Evolutionary conservation across 2,113 vertebrate species (phyloP), one percentile per base, ranked within the genome.

Genomic region (Charina bottae): DNA sequence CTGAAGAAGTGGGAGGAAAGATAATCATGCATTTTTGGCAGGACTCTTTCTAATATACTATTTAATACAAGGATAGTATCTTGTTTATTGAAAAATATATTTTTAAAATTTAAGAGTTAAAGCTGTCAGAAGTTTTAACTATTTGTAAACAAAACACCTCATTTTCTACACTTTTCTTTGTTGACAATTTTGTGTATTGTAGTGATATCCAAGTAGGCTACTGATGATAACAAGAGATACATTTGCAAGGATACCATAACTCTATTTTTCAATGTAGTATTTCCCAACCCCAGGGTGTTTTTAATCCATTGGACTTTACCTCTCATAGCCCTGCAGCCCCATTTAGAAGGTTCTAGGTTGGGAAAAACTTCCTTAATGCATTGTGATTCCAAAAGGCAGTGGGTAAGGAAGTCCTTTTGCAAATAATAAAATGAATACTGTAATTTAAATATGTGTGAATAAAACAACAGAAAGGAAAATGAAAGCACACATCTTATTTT

Each of bases 391-490:
- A 78, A 78, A 37, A 78, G 37, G 0, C 68, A 78, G 1, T 78
- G 33, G 33, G 37, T 78, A 8, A 37, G 7, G 15, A 37, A 19
- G 15, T 37, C 6, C 15, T 78, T 37, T 2, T 78, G 15, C 15
- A 37, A 78, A 78, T 78, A 78, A 37, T 78, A 78, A 78, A 15
- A 19, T 78, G 17, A 78, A 78, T 78, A 19, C 33, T 78, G 19
- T 37, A 72, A 78, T 37, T 78, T 83, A 58, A 92, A 12, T 54
- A 12, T 88, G 26, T 17, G 87, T 24, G 24, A 10, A 94, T 92
- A 54, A 15, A 78, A 78, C 23, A 2, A 46, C 8, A 15, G 49
- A 13, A 3, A 17, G 42, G 42, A 83, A 89, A 9, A 0, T 49
- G 24, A 12, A 37, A 6, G 83, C 5, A 1, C 33, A 17, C 12